phyloP scores from a whole-genome alignment of 2,797 vertebrate genomes.

The Intellagama lesueurii region DNA sequence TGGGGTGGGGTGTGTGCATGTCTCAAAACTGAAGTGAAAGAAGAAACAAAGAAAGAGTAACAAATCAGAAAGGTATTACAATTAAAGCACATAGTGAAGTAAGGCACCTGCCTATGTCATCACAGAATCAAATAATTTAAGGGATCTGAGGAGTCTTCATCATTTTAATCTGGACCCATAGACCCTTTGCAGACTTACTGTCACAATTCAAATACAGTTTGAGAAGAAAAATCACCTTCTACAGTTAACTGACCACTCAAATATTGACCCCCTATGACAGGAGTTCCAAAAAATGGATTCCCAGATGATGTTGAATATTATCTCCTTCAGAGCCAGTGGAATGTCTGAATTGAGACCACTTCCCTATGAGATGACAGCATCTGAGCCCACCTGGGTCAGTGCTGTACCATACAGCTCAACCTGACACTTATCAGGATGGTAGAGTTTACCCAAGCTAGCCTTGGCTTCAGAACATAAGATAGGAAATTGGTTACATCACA shows the following conservation, averaged over 20 bases:
- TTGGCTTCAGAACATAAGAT: not conserved
- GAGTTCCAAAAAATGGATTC: too few relatives aligned
- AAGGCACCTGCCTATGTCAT: too few relatives aligned
- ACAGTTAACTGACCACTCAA: not conserved
- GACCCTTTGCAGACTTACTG: too few relatives aligned
- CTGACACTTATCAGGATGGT: not conserved
- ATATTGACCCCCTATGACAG: not conserved
- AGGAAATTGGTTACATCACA: not conserved
- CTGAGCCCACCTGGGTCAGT: too few relatives aligned
- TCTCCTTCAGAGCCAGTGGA: too few relatives aligned
- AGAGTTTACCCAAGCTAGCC: too few relatives aligned
- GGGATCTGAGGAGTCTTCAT: not conserved
- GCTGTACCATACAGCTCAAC: not conserved
- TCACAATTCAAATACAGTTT: not conserved
- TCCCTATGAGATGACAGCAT: not conserved
- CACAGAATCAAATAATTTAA: not conserved
- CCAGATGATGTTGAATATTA: too few relatives aligned
- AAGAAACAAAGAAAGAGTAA: not conserved
- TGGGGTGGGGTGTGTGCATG: not conserved
- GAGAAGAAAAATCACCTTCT: too few relatives aligned
- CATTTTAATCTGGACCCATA: not conserved
- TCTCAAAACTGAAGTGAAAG: constrained; percentile 28
- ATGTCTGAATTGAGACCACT: not conserved
- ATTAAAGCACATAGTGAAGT: not conserved
- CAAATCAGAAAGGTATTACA: not conserved